Evolutionary conservation across 92 coral and sea anemone genomes (phyloP), one percentile per base, ranked within the genome.

Genomic region (Porites evermanni): DNA sequence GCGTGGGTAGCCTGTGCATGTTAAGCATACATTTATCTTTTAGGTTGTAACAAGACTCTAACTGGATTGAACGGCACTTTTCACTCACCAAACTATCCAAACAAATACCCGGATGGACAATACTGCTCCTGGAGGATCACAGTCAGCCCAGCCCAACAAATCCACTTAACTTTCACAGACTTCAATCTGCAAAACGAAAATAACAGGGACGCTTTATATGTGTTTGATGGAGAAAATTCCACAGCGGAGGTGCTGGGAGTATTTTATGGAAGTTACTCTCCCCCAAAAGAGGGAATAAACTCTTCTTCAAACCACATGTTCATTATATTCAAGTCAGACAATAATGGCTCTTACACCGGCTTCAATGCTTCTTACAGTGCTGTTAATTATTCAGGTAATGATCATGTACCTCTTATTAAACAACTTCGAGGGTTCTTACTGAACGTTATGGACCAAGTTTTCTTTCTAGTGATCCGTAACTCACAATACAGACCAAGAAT

Each of bases 81-180:
- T 87, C 95, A 91, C 72, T 91, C 97, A 7, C 97, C 92, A 64
- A 90, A 92, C 72, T 78, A 81, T 72, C 96, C 96, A 29, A 20
- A 19, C 7, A 66, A 61, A 13, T 93, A 93, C 78, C 93, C 97
- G 56, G 80, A 94, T 80, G 93, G 93, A 53, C 97, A 91, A 90
- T 86, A 71, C 66, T 94, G 97, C 69, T 94, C 97, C 16, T 94
- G 97, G 97, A 68, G 78, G 77, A 91, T 94, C 63, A 56, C n/a
- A 16, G 93, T 84, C 56, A 89, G 87, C 4, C 53, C 54, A 29
- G 78, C 77, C n/a, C 82, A 86, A n/a, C 76, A 47, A 65, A 53
- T 94, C 61, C 86, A 53, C n/a, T 77, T 94, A 64, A 80, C 53
- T 54, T 89, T 94, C 72, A 81, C 83, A 63, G 67, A 79, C 80